phyloP scores from a whole-genome alignment of 2,888 invertebrate genomes.

The Hyposoter didymator region DNA sequence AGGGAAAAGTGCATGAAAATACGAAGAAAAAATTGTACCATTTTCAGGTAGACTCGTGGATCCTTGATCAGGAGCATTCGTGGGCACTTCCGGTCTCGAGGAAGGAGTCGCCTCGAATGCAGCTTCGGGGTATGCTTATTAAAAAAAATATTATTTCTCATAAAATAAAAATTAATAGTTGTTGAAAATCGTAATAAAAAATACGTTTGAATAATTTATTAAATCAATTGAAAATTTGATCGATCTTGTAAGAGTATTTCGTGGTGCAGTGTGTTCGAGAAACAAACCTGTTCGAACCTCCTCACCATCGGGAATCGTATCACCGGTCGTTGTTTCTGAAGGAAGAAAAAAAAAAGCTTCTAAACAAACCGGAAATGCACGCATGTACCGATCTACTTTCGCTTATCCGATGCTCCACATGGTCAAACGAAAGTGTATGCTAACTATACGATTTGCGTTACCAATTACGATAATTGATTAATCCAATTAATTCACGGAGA shows the following conservation, averaged over 20 bases:
- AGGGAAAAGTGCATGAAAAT: not conserved
- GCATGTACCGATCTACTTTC: constrained; percentile 28
- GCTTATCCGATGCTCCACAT: constrained; percentile 29
- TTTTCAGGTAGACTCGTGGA: constrained; percentile 43
- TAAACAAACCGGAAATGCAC: constrained; percentile 24
- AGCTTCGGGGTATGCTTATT: constrained; percentile 44
- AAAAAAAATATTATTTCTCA: not conserved
- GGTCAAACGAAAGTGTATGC: constrained; percentile 41
- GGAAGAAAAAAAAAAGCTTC: constrained; percentile 9
- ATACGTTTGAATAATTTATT: not conserved
- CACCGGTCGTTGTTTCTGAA: constrained; percentile 61
- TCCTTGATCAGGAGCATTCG: constrained; percentile 41
- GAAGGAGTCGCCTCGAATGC: constrained; percentile 45
- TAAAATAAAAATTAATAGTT: not conserved
- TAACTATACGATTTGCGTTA: constrained; percentile 34
- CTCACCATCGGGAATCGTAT: constrained; percentile 1
- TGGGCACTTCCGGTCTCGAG: constrained; percentile 45
- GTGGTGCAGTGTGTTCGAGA: no score
- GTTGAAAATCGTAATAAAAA: not conserved
- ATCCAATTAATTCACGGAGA: constrained; percentile 56
- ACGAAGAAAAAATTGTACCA: constrained; percentile 27
- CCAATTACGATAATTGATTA: constrained; percentile 69
- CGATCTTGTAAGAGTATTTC: not conserved
- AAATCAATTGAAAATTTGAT: not conserved
- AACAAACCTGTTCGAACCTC: constrained; percentile 43